Percentiles rank a stretch among this genome's conserved stretches.
These are phyloP conservation scores for Pachymerium ferrugineum DNA, from an alignment of 2,888 invertebrate genomes.

Conservation along the genomic window DNA sequence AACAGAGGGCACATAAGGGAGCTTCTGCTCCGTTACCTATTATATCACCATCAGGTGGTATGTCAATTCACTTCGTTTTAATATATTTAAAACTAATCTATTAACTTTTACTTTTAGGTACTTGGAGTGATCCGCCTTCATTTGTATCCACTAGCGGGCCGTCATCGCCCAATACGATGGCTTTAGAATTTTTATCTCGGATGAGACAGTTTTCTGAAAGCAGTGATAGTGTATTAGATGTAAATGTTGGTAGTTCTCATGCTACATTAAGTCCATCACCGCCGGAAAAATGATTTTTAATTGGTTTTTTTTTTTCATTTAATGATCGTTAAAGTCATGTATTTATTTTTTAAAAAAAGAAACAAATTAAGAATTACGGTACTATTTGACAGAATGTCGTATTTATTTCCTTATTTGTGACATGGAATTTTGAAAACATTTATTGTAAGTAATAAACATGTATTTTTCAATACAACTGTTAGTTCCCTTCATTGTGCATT, in stretches of 20 bases:
- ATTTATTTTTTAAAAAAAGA: not conserved
- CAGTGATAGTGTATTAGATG: not conserved
- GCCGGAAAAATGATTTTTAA: not conserved
- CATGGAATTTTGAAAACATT: not conserved
- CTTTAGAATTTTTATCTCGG: constrained; percentile 41
- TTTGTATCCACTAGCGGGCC: constrained; percentile 68
- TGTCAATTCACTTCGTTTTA: not conserved
- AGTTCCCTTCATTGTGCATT: not conserved
- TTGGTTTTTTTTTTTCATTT: not conserved
- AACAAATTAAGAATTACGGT: not conserved
- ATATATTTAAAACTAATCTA: not conserved
- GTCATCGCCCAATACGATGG: constrained; percentile 69
- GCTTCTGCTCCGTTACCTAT: not conserved
- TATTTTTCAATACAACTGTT: constrained; percentile 20
- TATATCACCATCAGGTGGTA: constrained; percentile 4
- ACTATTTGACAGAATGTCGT: not conserved
- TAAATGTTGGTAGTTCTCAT: not conserved
- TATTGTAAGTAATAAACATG: not conserved
- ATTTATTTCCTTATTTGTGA: constrained; percentile 8
- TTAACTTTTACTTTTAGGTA: constrained; percentile 49
- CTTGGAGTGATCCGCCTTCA: constrained; percentile 80
- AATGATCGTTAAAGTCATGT: not conserved
- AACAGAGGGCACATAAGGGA: not conserved
- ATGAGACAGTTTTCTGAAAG: constrained; percentile 39
- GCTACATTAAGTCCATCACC: not conserved